phyloP scores from a whole-genome alignment of 2,113 vertebrate genomes.

The Platysternon megacephalum region DNA sequence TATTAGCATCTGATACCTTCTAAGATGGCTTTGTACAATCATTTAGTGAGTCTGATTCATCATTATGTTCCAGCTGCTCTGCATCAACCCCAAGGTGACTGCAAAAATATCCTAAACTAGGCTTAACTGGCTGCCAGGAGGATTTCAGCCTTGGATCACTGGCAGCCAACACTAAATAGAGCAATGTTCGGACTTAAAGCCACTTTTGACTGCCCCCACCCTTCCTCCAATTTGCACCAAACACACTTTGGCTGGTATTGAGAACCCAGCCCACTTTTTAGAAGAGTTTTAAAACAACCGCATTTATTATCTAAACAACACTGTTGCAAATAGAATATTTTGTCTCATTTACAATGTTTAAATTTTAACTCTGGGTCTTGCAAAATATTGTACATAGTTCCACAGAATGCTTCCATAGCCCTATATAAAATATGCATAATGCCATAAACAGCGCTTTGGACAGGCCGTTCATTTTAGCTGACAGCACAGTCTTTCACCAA shows the following conservation, averaged over 20 bases:
- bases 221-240: not conserved
- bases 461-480: not conserved
- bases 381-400: not conserved
- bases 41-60: accelerated
- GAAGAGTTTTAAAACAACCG: constrained; percentile 27
- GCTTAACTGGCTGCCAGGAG: not conserved
- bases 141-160: not conserved
- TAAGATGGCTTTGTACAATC: not conserved
- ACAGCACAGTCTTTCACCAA: not conserved
- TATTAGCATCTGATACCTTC: not conserved
- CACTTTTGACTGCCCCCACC: not conserved
- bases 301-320: constrained; percentile 34
- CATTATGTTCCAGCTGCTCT: not conserved
- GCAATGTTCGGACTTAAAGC: not conserved
- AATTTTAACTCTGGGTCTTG: not conserved
- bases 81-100: not conserved
- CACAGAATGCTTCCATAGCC: not conserved
- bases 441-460: not conserved
- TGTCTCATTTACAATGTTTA: constrained; percentile 4
- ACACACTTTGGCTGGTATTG: not conserved
- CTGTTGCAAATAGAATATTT: not conserved
- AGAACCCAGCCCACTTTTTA: not conserved
- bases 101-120: not conserved
- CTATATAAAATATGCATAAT: not conserved
- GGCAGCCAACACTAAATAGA: not conserved